Conservation (phyloP, 2,797 vertebrate genomes). For the Onychomys leucogaster region DNA sequence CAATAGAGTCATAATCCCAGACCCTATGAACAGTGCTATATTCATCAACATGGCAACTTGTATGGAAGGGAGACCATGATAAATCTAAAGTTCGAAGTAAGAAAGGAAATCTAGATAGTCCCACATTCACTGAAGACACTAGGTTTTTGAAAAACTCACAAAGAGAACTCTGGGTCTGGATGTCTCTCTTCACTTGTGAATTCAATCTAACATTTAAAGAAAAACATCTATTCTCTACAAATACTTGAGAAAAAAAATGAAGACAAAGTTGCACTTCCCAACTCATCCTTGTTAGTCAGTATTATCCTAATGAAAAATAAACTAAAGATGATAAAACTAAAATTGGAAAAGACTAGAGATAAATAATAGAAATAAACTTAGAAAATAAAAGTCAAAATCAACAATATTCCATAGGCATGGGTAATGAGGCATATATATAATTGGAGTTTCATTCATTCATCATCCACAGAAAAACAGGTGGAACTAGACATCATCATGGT, state of each 20-base stretch:
- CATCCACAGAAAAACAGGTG: not conserved
- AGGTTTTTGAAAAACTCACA: not conserved
- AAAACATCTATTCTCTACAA: not conserved
- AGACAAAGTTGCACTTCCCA: not conserved
- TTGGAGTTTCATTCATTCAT: not conserved
- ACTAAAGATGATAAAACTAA: not conserved
- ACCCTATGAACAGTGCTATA: not conserved
- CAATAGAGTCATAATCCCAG: not conserved
- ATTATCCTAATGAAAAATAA: not conserved
- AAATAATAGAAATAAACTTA: not conserved
- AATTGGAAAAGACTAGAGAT: not conserved
- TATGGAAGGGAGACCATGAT: not conserved
- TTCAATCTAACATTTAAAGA: not conserved
- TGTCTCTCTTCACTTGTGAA: not conserved
- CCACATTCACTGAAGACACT: not conserved
- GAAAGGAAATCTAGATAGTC: not conserved
- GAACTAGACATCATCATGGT: not conserved
- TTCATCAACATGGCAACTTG: not conserved
- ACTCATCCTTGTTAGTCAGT: not conserved
- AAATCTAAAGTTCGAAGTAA: not conserved
- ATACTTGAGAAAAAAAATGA: not conserved
- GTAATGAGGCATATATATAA: not conserved
- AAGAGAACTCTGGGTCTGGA: not conserved
- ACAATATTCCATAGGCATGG: not conserved
- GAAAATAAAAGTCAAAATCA: not conserved